Evolutionary conservation across 1,140 invertebrate genomes (phyloP).

Genomic region (Brachionus paranguensis): DNA sequence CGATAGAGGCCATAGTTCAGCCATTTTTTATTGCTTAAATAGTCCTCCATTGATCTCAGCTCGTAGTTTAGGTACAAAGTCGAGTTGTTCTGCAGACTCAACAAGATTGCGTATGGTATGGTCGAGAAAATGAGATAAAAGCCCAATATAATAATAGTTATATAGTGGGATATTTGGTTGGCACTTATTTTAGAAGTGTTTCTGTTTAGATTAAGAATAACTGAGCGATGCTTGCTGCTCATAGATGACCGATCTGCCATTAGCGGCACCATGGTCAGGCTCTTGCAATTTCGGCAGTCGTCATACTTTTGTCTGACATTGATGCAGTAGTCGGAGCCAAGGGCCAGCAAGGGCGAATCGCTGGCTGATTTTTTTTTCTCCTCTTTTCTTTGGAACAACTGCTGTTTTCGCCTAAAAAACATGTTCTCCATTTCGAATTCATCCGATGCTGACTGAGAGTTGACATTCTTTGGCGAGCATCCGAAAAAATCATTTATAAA

Average conservation of each 20-base stretch:
- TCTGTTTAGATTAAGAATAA: background rate
- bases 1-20: background rate
- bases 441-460: conserved; percentile 11
- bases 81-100: background rate
- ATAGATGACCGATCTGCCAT: background rate
- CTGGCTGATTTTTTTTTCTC: background rate
- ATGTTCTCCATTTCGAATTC: conserved; percentile 2
- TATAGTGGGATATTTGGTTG: conserved; percentile 19
- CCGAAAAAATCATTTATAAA: conserved; percentile 4
- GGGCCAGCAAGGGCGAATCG: background rate
- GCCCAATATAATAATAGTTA: background rate
- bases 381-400: background rate
- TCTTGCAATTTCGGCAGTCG: background rate
- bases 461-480: background rate
- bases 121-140: conserved; percentile 23
- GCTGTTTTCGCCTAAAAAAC: background rate
- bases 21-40: background rate
- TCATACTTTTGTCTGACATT: background rate
- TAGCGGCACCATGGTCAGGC: background rate
- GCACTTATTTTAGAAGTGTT: background rate
- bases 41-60: background rate
- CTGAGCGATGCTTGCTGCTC: background rate
- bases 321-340: background rate
- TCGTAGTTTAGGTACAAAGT: background rate
- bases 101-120: background rate